Conservation (phyloP, 1,140 invertebrate genomes). For the Akabosia matsudoensis region DNA sequence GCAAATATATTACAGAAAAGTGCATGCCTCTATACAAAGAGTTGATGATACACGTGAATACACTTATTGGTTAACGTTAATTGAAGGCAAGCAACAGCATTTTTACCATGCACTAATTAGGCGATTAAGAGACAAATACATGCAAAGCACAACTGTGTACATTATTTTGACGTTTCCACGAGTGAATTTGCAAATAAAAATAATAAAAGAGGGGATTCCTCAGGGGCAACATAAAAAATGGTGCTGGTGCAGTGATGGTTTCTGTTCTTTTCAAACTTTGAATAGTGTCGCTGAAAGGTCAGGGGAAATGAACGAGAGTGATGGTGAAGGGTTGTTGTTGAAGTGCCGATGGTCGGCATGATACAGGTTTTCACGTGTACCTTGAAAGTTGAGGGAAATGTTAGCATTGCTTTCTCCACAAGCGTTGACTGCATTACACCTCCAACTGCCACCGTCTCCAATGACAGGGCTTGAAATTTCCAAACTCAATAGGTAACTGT, state of each 20-base stretch:
- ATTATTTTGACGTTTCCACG: no score
- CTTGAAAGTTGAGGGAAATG: constrained; percentile 98
- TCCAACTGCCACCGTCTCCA: constrained; percentile 95
- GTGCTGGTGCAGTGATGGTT: not conserved
- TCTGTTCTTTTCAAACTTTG: no score
- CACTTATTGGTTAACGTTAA: no score
- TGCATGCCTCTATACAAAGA: no score
- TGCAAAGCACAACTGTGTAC: no score
- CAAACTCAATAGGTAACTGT: constrained; percentile 83
- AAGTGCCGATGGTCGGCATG: not conserved
- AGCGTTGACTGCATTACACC: constrained; percentile 97
- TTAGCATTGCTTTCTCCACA: constrained; percentile 99
- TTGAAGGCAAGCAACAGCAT: no score
- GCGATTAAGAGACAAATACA: no score
- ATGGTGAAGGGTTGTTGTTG: constrained; percentile 4
- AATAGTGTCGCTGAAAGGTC: no score
- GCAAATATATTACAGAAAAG: no score
- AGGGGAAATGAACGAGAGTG: not conserved
- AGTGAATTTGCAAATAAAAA: not conserved
- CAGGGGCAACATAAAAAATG: not conserved
- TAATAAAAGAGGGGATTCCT: not conserved
- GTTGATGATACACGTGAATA: no score
- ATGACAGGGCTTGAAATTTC: constrained; percentile 90
- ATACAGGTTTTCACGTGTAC: constrained; percentile 56
- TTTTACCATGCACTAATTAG: no score